Conservation (phyloP, 2,888 invertebrate genomes). For the Halictus quadricinctus region DNA sequence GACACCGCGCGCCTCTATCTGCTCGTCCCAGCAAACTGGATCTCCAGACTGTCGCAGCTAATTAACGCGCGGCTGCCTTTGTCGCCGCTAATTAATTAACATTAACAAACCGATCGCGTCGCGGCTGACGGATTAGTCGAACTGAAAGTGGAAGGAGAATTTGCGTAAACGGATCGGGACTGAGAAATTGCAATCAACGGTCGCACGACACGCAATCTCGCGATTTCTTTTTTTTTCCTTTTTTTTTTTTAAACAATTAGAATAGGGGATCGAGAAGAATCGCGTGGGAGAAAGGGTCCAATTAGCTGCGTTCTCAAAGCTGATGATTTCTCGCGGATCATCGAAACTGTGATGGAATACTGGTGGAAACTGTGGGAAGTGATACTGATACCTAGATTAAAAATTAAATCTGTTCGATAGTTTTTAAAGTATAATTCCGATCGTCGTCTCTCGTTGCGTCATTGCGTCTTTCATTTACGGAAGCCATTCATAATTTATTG, state of each 20-base stretch:
- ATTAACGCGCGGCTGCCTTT: slow-evolving; percentile 8
- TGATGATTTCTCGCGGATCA: slow-evolving; percentile 6
- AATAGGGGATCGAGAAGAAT: background rate
- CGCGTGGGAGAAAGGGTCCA: background rate
- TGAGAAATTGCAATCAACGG: background rate
- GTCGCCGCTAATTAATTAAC: background rate
- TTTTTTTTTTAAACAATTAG: background rate
- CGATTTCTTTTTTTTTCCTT: background rate
- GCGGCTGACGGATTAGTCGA: slow-evolving; percentile 2
- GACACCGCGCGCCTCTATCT: slow-evolving; percentile 41
- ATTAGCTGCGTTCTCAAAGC: background rate
- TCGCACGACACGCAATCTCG: background rate
- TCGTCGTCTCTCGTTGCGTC: too few relatives aligned
- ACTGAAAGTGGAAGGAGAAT: slow-evolving; percentile 17
- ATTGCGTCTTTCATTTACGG: too few relatives aligned
- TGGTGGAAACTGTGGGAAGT: background rate
- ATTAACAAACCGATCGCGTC: slow-evolving; percentile 25
- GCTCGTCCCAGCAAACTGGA: slow-evolving; percentile 5
- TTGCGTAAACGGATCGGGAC: background rate
- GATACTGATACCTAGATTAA: background rate
- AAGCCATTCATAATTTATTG: too few relatives aligned
- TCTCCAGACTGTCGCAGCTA: slow-evolving; percentile 13
- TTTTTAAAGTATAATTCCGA: too few relatives aligned
- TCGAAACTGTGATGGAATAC: background rate
- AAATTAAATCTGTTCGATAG: too few relatives aligned